phyloP scores from a whole-genome alignment of 2,888 invertebrate species.

The Notodonta dromedarius region DNA sequence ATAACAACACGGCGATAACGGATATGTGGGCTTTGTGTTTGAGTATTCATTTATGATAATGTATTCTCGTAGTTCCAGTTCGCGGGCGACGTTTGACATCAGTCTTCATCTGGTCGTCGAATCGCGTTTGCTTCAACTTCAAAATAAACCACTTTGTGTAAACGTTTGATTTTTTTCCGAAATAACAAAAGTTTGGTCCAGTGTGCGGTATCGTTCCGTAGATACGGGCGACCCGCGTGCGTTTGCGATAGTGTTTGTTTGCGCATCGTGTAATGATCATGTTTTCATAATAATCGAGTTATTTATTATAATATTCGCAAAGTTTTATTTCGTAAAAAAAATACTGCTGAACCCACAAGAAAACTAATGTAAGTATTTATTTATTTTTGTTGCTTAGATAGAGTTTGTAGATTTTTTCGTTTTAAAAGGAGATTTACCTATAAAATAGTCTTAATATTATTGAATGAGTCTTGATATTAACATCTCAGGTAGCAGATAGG shows the following conservation, averaged over 20 bases:
- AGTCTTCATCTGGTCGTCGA: slow-evolving; percentile 51
- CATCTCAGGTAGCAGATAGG: too few relatives aligned
- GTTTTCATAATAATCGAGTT: slow-evolving; percentile 42
- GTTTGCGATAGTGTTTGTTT: slow-evolving; percentile 61
- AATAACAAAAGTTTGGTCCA: slow-evolving; percentile 16
- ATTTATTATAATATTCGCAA: slow-evolving; percentile 22
- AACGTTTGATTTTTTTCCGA: slow-evolving; percentile 10
- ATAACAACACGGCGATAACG: slow-evolving; percentile 42
- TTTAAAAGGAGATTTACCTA: background rate
- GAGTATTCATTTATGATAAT: slow-evolving; percentile 64
- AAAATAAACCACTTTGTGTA: slow-evolving; percentile 30
- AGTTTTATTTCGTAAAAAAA: background rate
- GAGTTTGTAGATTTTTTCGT: background rate
- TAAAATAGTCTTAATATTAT: background rate
- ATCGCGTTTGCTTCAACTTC: slow-evolving; percentile 37
- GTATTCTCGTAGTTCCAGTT: slow-evolving; percentile 45
- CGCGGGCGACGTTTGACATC: slow-evolving; percentile 41
- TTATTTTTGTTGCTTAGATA: background rate
- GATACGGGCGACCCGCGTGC: slow-evolving; percentile 49
- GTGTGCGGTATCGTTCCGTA: slow-evolving; percentile 38
- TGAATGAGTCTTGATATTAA: background rate
- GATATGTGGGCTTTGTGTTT: slow-evolving; percentile 36
- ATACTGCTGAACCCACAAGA: background rate
- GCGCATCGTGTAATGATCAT: slow-evolving; percentile 55
- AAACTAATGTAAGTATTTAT: slow-evolving; percentile 21